phyloP scores from a whole-genome alignment of 2,113 vertebrate genomes.

The Mormyrus iriodes region DNA sequence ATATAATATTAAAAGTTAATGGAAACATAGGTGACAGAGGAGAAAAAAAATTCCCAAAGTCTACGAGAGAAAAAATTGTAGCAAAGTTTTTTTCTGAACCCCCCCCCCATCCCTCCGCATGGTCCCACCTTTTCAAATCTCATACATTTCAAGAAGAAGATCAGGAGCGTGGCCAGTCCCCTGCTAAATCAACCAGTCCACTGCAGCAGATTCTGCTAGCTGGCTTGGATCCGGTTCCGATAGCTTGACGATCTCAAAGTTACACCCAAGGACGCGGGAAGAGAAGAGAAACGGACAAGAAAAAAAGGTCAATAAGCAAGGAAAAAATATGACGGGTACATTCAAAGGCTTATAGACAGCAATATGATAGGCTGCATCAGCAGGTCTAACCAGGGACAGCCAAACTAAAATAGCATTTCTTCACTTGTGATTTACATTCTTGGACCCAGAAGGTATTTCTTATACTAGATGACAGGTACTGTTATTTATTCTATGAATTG shows the following conservation, averaged over 20 bases:
- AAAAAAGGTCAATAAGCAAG: neutral
- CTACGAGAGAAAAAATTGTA: neutral
- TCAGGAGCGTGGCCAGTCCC: neutral
- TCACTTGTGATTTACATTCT: neutral
- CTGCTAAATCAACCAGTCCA: neutral
- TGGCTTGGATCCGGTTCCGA: neutral
- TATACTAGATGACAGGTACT: neutral
- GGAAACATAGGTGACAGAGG: neutral
- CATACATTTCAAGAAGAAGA: neutral
- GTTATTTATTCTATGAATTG: slow-evolving; percentile 1
- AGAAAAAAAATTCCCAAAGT: neutral
- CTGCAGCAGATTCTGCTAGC: neutral
- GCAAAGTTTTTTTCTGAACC: neutral
- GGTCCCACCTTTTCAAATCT: neutral
- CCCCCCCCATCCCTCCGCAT: neutral
- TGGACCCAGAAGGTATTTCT: neutral
- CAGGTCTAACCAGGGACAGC: neutral
- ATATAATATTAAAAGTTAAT: neutral
- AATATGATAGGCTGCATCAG: neutral
- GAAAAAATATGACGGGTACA: neutral
- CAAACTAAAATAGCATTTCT: neutral
- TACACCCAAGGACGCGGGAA: neutral
- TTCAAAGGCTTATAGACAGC: neutral
- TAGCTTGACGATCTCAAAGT: neutral
- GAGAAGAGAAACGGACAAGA: neutral